Evolutionary conservation across 2,797 vertebrate genomes (phyloP), one percentile per base, ranked within the genome.

Genomic region (Pangasius macronema): DNA sequence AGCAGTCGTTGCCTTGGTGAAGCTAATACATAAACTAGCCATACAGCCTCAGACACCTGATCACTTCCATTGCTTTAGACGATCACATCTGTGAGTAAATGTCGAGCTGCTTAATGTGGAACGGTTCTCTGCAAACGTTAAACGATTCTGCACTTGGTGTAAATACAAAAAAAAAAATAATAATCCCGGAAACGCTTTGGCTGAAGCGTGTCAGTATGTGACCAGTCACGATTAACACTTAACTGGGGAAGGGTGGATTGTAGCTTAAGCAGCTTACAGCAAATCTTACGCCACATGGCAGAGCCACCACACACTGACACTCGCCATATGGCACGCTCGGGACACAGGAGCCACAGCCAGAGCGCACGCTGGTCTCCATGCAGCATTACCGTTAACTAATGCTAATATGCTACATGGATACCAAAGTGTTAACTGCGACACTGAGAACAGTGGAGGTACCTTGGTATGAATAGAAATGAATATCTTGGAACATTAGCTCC

Each of bases 241-340:
- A 85, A 82, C 63, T 86, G 63, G 77, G 83, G 83, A 73, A 82
- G 84, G 24, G 27, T 59, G 67, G 59, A 81, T 59, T 70, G 18
- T 33, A 27, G 70, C 63, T 27, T 53, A 84, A 88, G 87, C 82
- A 87, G 88, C 80, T 90, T 89, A 89, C 72, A 86, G 83, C 42
- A 82, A 83, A 84, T 86, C 77, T 70, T 24, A 30, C 76, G 67
- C 73, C 89, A 91, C 91, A 90, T 90, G 86, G 88, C 55, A 39
- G 73, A 81, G 81, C 39, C 67, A 67, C 80, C 75, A 88, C 90
- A 90, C 85, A 87, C 85, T 18, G 86, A 49, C 86, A 49, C n/a
- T 65, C 87, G 61, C 89, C 89, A 91, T 91, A 91, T 91, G 90
- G 86, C 73, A 73, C 59, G 27, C 65, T 80, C 70, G 30, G 61